Evolutionary conservation across 2,113 vertebrate species (phyloP).

Genomic region (Salvelinus sp.): DNA sequence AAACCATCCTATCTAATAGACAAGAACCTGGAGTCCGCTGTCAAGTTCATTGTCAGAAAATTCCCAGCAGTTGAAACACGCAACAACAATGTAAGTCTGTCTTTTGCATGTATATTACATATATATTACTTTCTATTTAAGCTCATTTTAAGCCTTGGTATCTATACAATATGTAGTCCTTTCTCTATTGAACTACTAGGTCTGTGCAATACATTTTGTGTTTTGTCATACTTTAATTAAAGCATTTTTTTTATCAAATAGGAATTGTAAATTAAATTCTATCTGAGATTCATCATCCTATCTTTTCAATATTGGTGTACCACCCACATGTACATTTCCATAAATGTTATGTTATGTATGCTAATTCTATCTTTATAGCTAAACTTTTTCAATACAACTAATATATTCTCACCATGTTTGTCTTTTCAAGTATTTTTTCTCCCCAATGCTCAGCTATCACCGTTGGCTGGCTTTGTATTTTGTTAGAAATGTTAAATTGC

Average conservation of each 20-base stretch:
- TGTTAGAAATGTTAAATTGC: slow-evolving; percentile 3
- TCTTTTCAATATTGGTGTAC: background rate
- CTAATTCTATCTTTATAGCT: background rate
- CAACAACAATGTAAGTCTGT: slow-evolving; percentile 92
- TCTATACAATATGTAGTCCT: no score
- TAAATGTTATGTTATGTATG: background rate
- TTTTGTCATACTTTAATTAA: no score
- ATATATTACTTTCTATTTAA: no score
- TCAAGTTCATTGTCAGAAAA: slow-evolving; percentile 98
- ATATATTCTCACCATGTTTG: slow-evolving; percentile 4
- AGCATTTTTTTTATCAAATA: no score
- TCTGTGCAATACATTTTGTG: no score
- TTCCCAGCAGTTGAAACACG: slow-evolving; percentile 97
- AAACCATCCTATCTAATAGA: slow-evolving; percentile 98
- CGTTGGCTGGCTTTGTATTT: slow-evolving; percentile 16
- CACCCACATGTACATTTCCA: background rate
- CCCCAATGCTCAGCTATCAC: slow-evolving; percentile 7
- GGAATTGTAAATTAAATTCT: no score
- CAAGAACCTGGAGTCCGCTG: slow-evolving; percentile 97
- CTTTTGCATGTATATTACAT: background rate
- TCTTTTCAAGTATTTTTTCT: slow-evolving; percentile 13
- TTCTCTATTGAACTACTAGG: no score
- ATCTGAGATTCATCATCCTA: background rate
- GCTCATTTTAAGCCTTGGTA: no score
- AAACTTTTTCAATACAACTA: background rate